These are phyloP conservation scores for Phalacrocorax carbo DNA, from an alignment of 2,113 vertebrate genomes.

Conservation along the genomic window DNA sequence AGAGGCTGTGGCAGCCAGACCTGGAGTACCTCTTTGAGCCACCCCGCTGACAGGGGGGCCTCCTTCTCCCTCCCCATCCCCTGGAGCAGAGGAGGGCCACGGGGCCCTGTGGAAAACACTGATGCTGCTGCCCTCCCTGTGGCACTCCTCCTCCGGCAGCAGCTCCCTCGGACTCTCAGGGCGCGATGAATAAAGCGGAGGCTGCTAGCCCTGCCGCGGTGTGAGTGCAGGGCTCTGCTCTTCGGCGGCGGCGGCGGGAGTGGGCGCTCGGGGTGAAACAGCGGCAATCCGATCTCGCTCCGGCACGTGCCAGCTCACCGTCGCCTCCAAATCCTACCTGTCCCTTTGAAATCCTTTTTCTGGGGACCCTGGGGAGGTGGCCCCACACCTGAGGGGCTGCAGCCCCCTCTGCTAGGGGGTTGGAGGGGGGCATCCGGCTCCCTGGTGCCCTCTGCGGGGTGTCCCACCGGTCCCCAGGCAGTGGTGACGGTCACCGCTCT, in stretches of 20 bases:
- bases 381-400: too few relatives aligned
- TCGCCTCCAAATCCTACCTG: background rate
- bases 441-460: accelerated
- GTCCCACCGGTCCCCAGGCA: background rate
- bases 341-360: background rate
- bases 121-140: background rate
- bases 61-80: too few relatives aligned
- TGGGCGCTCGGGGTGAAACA: background rate
- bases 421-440: background rate
- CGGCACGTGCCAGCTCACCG: accelerated
- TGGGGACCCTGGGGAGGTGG: too few relatives aligned
- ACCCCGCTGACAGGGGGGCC: background rate
- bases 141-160: background rate
- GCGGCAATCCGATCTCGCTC: accelerated
- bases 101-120: background rate
- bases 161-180: background rate
- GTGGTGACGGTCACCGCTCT: accelerated
- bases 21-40: conserved; percentile 78
- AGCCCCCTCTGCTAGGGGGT: background rate
- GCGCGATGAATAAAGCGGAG: conserved; percentile 11
- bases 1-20: conserved; percentile 78
- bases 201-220: background rate
- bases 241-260: background rate
- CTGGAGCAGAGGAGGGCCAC: background rate
- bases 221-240: background rate